Evolutionary conservation across 1,140 invertebrate species (phyloP).

Genomic region (Aleiodes sp.): DNA sequence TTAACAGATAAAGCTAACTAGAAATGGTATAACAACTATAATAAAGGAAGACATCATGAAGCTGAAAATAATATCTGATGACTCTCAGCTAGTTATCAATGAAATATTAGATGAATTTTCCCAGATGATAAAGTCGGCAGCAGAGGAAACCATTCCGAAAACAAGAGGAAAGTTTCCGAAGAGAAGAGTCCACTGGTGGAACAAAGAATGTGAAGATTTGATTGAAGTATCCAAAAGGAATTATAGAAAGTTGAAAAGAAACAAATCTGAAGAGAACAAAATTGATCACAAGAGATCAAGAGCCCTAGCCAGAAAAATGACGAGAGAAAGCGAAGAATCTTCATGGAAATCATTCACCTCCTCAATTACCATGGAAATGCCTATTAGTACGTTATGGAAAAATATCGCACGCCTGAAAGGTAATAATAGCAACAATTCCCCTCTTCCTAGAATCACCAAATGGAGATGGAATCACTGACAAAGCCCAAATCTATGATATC

Average conservation of each 20-base stretch:
- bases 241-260: constrained; percentile 40
- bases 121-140: constrained; percentile 40
- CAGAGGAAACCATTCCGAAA: constrained; percentile 42
- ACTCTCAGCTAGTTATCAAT: too few relatives aligned
- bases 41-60: constrained; percentile 8
- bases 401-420: constrained; percentile 33
- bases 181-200: constrained; percentile 48
- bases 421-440: background rate
- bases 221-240: constrained; percentile 45
- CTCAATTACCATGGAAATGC: background rate
- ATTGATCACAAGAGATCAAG: constrained; percentile 42
- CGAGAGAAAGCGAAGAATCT: constrained; percentile 28
- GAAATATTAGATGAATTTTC: too few relatives aligned
- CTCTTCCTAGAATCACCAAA: background rate
- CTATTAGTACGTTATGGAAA: constrained; percentile 18
- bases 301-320: constrained; percentile 28
- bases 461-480: background rate
- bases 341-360: constrained; percentile 28
- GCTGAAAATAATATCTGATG: constrained; percentile 31
- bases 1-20: constrained; percentile 45
- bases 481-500: constrained; percentile 37
- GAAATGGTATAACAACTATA: constrained; percentile 26
- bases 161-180: constrained; percentile 37
- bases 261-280: constrained; percentile 41
- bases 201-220: constrained; percentile 44